phyloP scores from a whole-genome alignment of 2,888 invertebrate species.

The Dryomyza anilis region DNA sequence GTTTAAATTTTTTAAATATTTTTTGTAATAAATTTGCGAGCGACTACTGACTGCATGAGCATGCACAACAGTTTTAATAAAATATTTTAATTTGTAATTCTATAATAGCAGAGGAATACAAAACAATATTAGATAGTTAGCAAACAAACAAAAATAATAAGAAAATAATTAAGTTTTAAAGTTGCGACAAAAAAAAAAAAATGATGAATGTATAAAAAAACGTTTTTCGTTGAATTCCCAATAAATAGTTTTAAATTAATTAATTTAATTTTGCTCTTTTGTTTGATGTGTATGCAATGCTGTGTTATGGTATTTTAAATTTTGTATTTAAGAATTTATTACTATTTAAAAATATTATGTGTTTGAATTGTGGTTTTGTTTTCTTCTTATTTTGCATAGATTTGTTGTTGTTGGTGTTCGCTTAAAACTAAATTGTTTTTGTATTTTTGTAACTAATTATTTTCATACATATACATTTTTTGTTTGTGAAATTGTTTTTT shows the following conservation, averaged over 20 bases:
- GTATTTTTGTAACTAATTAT: slow-evolving; percentile 2
- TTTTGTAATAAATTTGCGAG: no score
- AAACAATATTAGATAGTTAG: no score
- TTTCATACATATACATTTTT: slow-evolving; percentile 13
- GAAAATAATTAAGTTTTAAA: no score
- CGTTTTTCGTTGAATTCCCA: no score
- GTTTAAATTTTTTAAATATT: no score
- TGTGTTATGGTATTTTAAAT: not conserved
- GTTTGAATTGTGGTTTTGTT: slow-evolving; percentile 6
- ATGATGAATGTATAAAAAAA: no score
- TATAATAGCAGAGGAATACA: no score
- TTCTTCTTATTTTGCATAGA: not conserved
- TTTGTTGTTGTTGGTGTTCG: not conserved
- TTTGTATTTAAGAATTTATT: slow-evolving; percentile 12
- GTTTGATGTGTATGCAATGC: not conserved
- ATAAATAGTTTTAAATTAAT: slow-evolving; percentile 22
- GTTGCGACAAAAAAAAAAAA: no score
- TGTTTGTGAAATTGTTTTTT: slow-evolving; percentile 6
- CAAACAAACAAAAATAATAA: no score
- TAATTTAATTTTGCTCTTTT: slow-evolving; percentile 25
- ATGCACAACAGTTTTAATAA: no score
- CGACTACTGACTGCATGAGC: no score
- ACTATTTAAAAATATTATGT: slow-evolving; percentile 25
- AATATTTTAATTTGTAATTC: no score
- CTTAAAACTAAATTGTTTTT: slow-evolving; percentile 17